Base-by-base conservation (phyloP, 92 coral and sea anemone species). In the Palythoa grandis region DNA sequence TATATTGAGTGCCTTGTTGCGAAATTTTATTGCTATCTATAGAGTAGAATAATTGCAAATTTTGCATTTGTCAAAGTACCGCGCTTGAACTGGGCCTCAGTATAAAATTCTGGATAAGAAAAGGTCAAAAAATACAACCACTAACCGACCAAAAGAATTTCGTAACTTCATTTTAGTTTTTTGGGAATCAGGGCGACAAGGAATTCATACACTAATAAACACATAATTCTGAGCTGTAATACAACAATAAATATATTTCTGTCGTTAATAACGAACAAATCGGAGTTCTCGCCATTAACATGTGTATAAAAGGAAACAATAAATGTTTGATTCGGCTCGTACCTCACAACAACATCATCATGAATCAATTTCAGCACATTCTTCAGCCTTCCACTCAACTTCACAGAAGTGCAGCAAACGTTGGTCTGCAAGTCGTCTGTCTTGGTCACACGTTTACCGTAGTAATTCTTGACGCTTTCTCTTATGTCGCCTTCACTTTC, bases 381-480 rank as follows among this genome's bases (percentile, higher is more conserved):
- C 70, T 86, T 88, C 35, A 93, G 86, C 5, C 88, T 84, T 7
- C 84, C 80, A 20, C 94, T 88, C 65, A 92, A 70, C 40, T 71
- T 78, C 17, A 60, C 79, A 10, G 83, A 69, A n/a, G 84, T 79
- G 38, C 73, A 65, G 17, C 84, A 63, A 10, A 87, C 98, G 67
- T 90, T 88, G 5, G 98, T 94, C 88, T 92, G 86, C 57, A 96
- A 84, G 65, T 96, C 98, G 25, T 88, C 94, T 2, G 91, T 84
- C 20, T 87, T 92, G 82, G 92, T 83, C 29, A 96, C 83, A 24
- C 91, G 87, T 76, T 96, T 96, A 7, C 98, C 98, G 86, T 96
- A 96, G 89, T 91, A 96, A 72, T 94, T 95, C 61, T 91, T 96
- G 1, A 96, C 98, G 56, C 88, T 95, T 69, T 96, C 98, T 83